These are phyloP conservation scores for Brachionus koreanus DNA, from an alignment of 1,140 invertebrate genomes.

Conservation along the genomic window DNA sequence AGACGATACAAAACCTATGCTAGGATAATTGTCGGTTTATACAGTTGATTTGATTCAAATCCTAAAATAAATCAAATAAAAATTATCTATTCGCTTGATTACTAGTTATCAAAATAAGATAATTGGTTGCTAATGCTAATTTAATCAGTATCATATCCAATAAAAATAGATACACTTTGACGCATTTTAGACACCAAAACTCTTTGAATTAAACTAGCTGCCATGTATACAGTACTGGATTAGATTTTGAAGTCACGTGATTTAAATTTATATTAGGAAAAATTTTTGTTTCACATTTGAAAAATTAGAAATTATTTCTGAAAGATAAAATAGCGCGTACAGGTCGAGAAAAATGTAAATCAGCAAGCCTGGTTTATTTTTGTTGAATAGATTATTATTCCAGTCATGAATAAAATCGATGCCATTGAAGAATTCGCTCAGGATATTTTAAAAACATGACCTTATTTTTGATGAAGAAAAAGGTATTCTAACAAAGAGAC, in stretches of 20 bases:
- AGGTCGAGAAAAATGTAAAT: background rate
- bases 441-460: slow-evolving; percentile 10
- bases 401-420: slow-evolving; percentile 32
- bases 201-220: background rate
- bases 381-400: background rate
- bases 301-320: background rate
- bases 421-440: background rate
- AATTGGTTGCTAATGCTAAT: background rate
- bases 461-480: slow-evolving; percentile 15
- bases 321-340: background rate
- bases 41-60: slow-evolving; percentile 17
- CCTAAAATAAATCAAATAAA: background rate
- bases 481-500: background rate
- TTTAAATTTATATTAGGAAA: background rate
- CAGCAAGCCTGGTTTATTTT: background rate
- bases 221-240: background rate
- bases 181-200: background rate
- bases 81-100: slow-evolving; percentile 7
- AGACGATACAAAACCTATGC: slow-evolving; percentile 12
- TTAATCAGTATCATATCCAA: background rate
- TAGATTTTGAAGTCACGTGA: background rate
- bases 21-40: slow-evolving; percentile 32
- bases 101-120: slow-evolving; percentile 13
- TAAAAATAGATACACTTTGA: background rate
- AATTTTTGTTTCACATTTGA: background rate